Evolutionary conservation across 2,888 invertebrate genomes (phyloP).

Genomic region (Thelaira solivaga): DNA sequence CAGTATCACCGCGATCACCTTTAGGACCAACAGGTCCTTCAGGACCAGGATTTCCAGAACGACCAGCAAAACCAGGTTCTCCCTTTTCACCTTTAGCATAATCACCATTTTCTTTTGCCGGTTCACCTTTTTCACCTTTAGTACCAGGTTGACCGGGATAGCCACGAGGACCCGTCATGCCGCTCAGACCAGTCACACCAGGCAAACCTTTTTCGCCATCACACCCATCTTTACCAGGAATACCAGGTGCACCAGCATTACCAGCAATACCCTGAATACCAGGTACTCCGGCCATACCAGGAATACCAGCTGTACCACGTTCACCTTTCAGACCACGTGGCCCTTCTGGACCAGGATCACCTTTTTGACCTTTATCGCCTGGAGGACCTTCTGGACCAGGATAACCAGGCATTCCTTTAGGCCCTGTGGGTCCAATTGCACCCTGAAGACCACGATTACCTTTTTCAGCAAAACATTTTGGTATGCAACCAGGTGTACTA

Average conservation of each 20-base stretch:
- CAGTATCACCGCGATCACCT: constrained; percentile 82
- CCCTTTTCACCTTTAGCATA: constrained; percentile 91
- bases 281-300: constrained; percentile 87
- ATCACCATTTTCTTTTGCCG: constrained; percentile 79
- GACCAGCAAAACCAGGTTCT: constrained; percentile 80
- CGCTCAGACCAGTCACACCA: constrained; percentile 84
- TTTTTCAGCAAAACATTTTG: constrained; percentile 93
- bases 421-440: constrained; percentile 83
- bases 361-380: constrained; percentile 93
- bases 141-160: constrained; percentile 77
- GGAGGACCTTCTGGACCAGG: constrained; percentile 90
- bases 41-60: constrained; percentile 72
- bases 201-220: constrained; percentile 94
- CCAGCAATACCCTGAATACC: constrained; percentile 76
- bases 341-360: constrained; percentile 89
- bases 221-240: constrained; percentile 94
- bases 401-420: constrained; percentile 87
- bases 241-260: constrained; percentile 83
- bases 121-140: constrained; percentile 87
- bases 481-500: constrained; percentile 84
- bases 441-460: constrained; percentile 89
- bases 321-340: constrained; percentile 91
- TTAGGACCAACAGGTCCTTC: constrained; percentile 82
- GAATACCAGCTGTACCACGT: constrained; percentile 89
- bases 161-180: constrained; percentile 87